A percentile compares a stretch with the other conserved stretches of the same genome.
Conservation (phyloP, 2,797 vertebrate genomes). For the Acridotheres tristis region DNA sequence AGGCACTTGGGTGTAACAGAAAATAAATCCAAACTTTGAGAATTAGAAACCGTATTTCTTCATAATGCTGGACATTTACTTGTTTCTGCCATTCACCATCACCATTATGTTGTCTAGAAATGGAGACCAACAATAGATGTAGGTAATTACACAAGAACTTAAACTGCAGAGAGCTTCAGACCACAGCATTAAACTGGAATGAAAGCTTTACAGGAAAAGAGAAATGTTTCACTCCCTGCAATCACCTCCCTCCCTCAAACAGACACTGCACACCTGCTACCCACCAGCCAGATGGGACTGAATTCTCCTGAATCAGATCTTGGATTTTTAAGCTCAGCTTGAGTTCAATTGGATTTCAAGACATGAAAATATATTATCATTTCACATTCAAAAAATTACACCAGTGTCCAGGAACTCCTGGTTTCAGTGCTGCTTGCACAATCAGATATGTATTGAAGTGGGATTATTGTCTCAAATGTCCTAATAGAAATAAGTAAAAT, state of each 20-base stretch:
- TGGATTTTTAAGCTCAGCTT: slow-evolving; percentile 37
- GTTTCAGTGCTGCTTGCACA: background rate
- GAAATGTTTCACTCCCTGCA: slow-evolving; percentile 30
- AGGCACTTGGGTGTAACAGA: background rate
- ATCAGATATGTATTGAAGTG: background rate
- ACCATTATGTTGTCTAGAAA: slow-evolving; percentile 63
- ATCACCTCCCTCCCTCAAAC: slow-evolving; percentile 1
- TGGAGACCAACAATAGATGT: slow-evolving; percentile 63
- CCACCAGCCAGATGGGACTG: slow-evolving; percentile 23
- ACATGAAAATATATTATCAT: slow-evolving; percentile 10
- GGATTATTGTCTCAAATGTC: background rate
- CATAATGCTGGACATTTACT: slow-evolving; percentile 57
- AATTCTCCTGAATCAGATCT: slow-evolving; percentile 7
- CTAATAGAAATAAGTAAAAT: background rate
- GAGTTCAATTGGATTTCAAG: slow-evolving; percentile 35
- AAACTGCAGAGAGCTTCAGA: slow-evolving; percentile 60
- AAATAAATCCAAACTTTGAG: slow-evolving; percentile 51
- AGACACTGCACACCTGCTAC: slow-evolving; percentile 40
- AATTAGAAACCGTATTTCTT: slow-evolving; percentile 53
- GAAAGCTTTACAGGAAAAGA: slow-evolving; percentile 50
- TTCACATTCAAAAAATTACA: slow-evolving; percentile 8
- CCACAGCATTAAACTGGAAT: slow-evolving; percentile 58
- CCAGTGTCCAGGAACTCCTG: background rate
- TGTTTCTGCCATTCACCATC: slow-evolving; percentile 61
- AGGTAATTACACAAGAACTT: slow-evolving; percentile 64